phyloP scores from a whole-genome alignment of 2,888 invertebrate genomes.

The Ptilodon capucinus region DNA sequence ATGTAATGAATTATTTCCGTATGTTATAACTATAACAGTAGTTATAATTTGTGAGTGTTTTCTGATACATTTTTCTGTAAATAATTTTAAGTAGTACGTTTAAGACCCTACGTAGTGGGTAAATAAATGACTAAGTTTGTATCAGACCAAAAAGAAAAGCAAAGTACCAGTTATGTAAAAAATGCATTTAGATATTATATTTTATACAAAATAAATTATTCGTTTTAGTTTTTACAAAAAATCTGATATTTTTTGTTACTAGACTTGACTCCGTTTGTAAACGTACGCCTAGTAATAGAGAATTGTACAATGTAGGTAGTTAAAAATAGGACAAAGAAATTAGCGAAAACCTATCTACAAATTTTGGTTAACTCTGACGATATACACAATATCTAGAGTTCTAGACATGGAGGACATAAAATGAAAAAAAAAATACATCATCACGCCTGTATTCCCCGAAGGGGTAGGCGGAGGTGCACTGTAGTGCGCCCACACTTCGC shows the following conservation, averaged over 20 bases:
- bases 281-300: too few species aligned
- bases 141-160: conserved; percentile 17
- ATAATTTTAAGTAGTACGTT: background rate
- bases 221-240: background rate
- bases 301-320: too few species aligned
- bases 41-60: background rate
- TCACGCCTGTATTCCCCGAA: too few species aligned
- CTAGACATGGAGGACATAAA: too few species aligned
- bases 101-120: conserved; percentile 16
- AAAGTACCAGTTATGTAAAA: conserved; percentile 28
- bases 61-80: background rate
- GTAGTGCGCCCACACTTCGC: too few species aligned
- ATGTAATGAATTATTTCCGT: background rate
- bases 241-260: background rate
- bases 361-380: too few species aligned
- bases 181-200: conserved; percentile 37
- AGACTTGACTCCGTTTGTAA: too few species aligned
- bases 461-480: too few species aligned
- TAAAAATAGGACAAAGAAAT: too few species aligned
- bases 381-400: too few species aligned
- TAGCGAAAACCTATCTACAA: too few species aligned
- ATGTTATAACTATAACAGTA: background rate
- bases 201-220: conserved; percentile 18
- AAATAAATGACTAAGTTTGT: background rate
- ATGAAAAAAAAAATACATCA: too few species aligned